phyloP scores from a whole-genome alignment of 2,113 vertebrate genomes.

The Mesitornis unicolor region DNA sequence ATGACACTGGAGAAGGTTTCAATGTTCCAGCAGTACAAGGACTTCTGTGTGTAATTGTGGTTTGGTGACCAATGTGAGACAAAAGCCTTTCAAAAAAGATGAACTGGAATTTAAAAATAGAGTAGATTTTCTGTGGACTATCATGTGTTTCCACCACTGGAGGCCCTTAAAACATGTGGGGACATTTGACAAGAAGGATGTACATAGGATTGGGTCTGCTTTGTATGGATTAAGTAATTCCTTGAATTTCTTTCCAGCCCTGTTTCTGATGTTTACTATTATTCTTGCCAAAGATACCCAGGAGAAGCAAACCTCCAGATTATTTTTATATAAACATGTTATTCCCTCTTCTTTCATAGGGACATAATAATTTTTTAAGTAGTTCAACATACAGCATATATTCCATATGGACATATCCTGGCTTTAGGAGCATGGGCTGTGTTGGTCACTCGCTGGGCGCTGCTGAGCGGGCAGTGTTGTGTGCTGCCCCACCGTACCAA shows the following conservation, averaged over 20 bases:
- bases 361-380: not conserved
- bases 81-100: not conserved
- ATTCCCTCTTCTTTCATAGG: not conserved
- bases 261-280: not conserved
- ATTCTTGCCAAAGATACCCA: not conserved
- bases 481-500: fast-evolving
- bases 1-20: not conserved
- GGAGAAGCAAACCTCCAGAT: not conserved
- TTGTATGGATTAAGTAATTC: not conserved
- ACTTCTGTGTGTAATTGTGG: not conserved
- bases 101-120: not conserved
- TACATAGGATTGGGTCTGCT: not conserved
- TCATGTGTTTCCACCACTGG: not conserved
- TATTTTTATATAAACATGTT: not conserved
- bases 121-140: not conserved
- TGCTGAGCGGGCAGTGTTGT: not conserved
- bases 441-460: not conserved
- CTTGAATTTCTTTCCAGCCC: not conserved
- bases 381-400: not conserved
- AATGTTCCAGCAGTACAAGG: not conserved
- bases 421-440: not conserved
- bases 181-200: not conserved
- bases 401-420: not conserved
- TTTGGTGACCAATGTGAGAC: not conserved
- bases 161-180: not conserved